Base-by-base conservation (phyloP, 2,888 invertebrate genomes). In the Caenorhabditis drosophilae region DNA sequence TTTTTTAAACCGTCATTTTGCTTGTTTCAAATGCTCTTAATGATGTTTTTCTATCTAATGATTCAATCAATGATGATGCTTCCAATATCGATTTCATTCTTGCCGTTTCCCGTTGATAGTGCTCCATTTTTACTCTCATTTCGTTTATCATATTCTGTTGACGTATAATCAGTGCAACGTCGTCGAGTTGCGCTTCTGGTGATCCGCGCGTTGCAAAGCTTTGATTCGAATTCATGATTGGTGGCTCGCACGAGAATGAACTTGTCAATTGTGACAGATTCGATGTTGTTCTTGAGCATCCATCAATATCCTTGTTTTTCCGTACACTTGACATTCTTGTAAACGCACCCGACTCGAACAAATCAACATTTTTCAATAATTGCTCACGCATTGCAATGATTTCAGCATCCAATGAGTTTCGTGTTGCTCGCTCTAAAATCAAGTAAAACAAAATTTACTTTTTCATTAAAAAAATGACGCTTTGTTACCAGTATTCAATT, bases 361-460 rank as follows among this genome's bases (percentile, higher is more conserved):
- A 62, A 54, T 71, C 70, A 16, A 77, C 80, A 25, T 80, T 80
- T 25, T 66, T 61, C 48, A 78, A 54, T 38, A 80, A 67, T 42
- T 80, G 80, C 25, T 78, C 78, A 20, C 75, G 45, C 80, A 80
- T 78, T 46, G 73, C 70, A 1, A 50, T 38, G 26, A 73, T 48
- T 50, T 77, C 73, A 9, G 55, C 41, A 40, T 80, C 78, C 23
- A 73, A 59, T 16, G 54, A 61, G 23, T 54, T 55, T 9, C 73
- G 54, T n/a, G 50, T 55, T 16, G 52, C 18, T 36, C 58, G 40
- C 62, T 77, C 78, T 66, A 46, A 9, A 68, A 59, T 4, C 15
- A 47, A n/a, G n/a, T 20, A 31, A 47, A 26, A 6, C 16, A 47
- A 26, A 3, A 40, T n/a, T n/a, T n/a, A 42, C 2, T 23, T n/a